phyloP scores from a whole-genome alignment of 2,797 vertebrate species.

The Micromesistius poutassou region DNA sequence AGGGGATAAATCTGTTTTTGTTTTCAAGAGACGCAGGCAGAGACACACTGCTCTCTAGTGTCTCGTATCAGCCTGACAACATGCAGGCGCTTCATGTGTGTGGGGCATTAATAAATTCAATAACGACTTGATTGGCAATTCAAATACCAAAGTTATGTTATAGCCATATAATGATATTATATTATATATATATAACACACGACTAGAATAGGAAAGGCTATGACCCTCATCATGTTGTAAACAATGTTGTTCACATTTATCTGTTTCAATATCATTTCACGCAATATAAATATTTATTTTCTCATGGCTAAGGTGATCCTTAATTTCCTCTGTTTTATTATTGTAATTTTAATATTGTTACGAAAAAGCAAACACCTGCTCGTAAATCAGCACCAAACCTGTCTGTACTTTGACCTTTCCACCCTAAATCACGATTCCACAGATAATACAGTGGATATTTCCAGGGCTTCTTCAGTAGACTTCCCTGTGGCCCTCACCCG shows the following conservation, averaged over 20 bases:
- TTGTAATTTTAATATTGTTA: not conserved
- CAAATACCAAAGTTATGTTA: not conserved
- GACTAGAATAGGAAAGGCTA: too few relatives aligned
- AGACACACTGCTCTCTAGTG: not conserved
- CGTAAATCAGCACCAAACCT: not conserved
- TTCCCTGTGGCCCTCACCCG: not conserved
- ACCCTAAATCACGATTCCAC: constrained; percentile 38
- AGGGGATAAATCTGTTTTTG: too few relatives aligned
- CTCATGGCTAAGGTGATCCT: too few relatives aligned
- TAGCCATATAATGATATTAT: not conserved
- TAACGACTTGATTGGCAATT: not conserved
- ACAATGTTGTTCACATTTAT: not conserved
- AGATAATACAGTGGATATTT: constrained; percentile 13
- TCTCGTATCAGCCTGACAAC: not conserved
- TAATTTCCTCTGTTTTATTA: not conserved
- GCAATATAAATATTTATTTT: too few relatives aligned
- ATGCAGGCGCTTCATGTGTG: not conserved
- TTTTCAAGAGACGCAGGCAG: not conserved
- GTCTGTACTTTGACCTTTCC: constrained; percentile 40
- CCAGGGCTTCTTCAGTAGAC: too few relatives aligned
- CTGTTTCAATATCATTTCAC: not conserved
- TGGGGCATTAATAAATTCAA: not conserved
- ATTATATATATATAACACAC: not conserved
- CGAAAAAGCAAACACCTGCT: not conserved
- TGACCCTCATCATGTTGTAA: not conserved